Conservation (phyloP, 37 sponge, comb jelly and placozoan genomes). For the Tethya wilhelma region DNA sequence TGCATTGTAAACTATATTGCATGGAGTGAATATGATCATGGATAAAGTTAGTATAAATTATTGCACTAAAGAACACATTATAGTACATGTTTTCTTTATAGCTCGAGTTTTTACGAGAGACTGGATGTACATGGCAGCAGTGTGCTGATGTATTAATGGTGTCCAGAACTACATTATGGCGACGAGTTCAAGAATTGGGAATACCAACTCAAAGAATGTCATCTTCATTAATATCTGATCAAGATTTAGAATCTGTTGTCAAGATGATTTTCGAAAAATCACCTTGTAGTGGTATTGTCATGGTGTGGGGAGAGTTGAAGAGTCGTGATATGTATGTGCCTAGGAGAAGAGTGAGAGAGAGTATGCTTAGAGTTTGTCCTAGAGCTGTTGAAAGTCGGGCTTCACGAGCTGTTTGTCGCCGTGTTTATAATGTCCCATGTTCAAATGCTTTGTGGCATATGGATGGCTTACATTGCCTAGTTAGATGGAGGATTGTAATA, state of each 20-base stretch:
- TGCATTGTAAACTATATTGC: too few species aligned
- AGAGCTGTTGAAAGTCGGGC: conserved; percentile 20
- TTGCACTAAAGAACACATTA: neutral
- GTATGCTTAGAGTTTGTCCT: conserved; percentile 33
- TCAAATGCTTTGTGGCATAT: conserved; percentile 31
- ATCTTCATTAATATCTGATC: neutral
- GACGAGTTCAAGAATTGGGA: neutral
- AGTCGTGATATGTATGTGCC: conserved; percentile 36
- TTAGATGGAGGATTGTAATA: conserved; percentile 30
- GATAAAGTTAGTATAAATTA: too few species aligned
- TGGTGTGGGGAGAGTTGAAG: conserved; percentile 26
- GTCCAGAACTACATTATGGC: conserved; percentile 21
- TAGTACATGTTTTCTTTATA: neutral
- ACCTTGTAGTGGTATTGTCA: neutral
- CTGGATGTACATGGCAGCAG: neutral
- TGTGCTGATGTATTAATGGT: conserved; percentile 6
- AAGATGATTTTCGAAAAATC: neutral
- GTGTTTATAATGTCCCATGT: conserved; percentile 18
- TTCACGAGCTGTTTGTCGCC: conserved; percentile 5
- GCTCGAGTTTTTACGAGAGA: neutral
- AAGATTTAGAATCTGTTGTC: neutral
- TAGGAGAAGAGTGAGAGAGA: conserved; percentile 22
- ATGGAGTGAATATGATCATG: too few species aligned
- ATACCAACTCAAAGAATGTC: neutral
- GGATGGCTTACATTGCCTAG: conserved; percentile 28